phyloP scores from a whole-genome alignment of 2,888 invertebrate species.

The Leucozona laternaria region DNA sequence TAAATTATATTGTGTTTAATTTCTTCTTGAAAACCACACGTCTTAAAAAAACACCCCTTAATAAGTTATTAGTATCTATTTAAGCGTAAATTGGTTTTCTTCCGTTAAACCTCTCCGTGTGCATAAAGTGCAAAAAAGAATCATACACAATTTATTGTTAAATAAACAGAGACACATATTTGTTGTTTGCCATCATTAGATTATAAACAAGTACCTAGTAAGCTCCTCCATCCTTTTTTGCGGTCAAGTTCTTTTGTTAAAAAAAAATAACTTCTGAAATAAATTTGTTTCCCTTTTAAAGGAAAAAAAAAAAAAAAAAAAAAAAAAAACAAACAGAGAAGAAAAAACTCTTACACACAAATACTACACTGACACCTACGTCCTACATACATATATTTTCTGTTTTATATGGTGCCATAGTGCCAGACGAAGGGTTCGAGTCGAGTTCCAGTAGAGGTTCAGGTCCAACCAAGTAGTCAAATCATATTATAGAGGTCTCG shows the following conservation, averaged over 20 bases:
- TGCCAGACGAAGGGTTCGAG: conserved; percentile 4
- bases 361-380: background rate
- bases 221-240: conserved; percentile 20
- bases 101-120: too few species aligned
- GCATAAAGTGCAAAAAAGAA: too few species aligned
- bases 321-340: background rate
- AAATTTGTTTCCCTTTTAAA: conserved; percentile 11
- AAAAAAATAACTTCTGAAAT: conserved; percentile 48
- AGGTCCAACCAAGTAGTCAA: conserved; percentile 12
- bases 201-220: conserved; percentile 16
- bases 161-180: background rate
- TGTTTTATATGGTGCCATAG: conserved; percentile 8
- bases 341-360: background rate
- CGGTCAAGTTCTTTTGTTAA: conserved; percentile 21
- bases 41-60: too few species aligned
- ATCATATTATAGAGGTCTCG: conserved; percentile 28
- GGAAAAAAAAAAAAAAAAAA: too few species aligned
- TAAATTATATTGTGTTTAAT: too few species aligned
- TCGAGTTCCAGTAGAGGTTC: background rate
- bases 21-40: too few species aligned
- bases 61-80: too few species aligned
- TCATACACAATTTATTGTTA: too few species aligned
- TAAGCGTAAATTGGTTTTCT: too few species aligned
- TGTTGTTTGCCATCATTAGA: conserved; percentile 32
- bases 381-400: background rate